These are phyloP conservation scores for Pedetes capensis DNA, from an alignment of 2,113 vertebrate species.

Conservation along the genomic window DNA sequence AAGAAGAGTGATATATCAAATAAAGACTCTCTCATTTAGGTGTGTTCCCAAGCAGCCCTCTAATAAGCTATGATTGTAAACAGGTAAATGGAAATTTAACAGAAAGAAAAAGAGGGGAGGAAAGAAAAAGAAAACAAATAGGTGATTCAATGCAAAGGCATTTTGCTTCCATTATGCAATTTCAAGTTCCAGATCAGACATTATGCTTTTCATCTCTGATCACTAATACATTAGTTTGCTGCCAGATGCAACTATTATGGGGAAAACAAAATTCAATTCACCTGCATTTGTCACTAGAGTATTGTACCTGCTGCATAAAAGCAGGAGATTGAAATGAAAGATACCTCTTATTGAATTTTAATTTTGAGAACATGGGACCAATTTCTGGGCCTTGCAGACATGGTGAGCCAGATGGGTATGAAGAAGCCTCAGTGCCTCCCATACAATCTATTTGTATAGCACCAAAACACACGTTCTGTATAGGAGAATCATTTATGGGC, in stretches of 20 bases:
- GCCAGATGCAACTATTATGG: conserved; percentile 36
- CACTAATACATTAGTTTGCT: conserved; percentile 47
- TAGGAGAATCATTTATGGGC: background rate
- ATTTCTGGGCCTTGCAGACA: conserved; percentile 14
- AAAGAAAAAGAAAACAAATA: conserved; percentile 48
- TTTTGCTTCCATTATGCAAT: conserved; percentile 45
- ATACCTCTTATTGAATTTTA: conserved; percentile 69
- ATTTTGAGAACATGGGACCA: conserved; percentile 60
- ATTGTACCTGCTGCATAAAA: conserved; percentile 64
- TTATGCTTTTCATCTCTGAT: conserved; percentile 50
- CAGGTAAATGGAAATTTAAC: conserved; percentile 51
- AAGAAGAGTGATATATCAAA: background rate
- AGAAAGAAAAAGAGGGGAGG: background rate
- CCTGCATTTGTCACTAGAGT: conserved; percentile 60
- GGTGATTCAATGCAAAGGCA: background rate
- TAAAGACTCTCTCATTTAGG: background rate
- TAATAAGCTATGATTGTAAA: conserved; percentile 4
- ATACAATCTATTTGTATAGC: background rate
- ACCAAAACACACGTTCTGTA: background rate
- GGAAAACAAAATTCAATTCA: conserved; percentile 62
- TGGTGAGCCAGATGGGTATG: background rate
- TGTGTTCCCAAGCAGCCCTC: background rate
- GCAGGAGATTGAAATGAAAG: conserved; percentile 61
- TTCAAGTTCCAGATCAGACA: conserved; percentile 58
- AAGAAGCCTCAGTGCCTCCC: background rate